Base-by-base conservation (phyloP, 1,140 invertebrate species). In the Aphaenogaster rudis region DNA sequence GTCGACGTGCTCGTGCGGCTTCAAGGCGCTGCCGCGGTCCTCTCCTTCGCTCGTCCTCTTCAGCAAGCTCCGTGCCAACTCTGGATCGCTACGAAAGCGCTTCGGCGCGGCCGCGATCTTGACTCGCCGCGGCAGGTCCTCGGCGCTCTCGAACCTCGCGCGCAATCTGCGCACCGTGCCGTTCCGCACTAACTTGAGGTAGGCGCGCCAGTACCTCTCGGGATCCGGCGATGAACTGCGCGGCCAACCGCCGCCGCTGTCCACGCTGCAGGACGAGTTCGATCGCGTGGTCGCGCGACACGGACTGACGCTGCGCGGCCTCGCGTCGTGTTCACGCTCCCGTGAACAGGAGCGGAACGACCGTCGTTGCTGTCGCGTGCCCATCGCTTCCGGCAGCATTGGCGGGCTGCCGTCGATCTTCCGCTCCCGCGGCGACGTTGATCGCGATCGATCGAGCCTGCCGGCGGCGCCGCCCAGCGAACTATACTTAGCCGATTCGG, bases 141-240 rank as follows among this genome's bases (percentile, higher is more conserved):
- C 96, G 86, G 96, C 94, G 76, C 96, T 96, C 93, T 98, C 98
- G 91, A 98, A 98, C 84, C 97, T 97, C 63, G 97, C 96, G 42
- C 96, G 96, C 1, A 98, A 95, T 88, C 97, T 97, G 36, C 96
- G 96, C 13, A 98, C 98, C 89, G 98, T 97, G 1, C 98, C 98
- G 57, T 96, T 96, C 86, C 97, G 97, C 4, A 97, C 96, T 50
- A 97, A 95, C 74, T 97, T 97, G 74, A 97, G 93, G 90, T 97
- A 97, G 78, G 97, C 97, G 36, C 97, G 95, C 96, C 97, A 97
- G 86, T 97, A 97, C 76, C 96, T 96, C 93, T 97, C 97, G 33
- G 96, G 96, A 93, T 97, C 97, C 0, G 97, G 97, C 17, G 97
- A 98, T 11, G 96, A 94, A 89, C 96, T 97, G 81, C 97, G 96